A percentile compares a stretch with the other conserved stretches of the same genome.
phyloP scores from a whole-genome alignment of 2,113 vertebrate genomes.

The Synchiropus splendidus region DNA sequence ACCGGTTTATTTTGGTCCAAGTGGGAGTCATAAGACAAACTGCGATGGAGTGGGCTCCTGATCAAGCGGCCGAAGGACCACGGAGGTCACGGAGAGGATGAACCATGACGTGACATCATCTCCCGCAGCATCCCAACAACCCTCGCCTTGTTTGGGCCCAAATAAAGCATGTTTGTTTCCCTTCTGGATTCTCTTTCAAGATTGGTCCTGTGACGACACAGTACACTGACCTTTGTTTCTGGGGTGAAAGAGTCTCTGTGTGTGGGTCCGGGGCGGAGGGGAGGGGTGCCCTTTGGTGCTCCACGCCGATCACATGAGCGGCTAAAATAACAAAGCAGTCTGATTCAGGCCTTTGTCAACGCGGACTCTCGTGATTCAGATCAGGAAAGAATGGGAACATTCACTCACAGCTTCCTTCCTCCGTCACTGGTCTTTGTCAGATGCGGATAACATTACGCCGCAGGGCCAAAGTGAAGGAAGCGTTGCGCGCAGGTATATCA shows the following conservation, averaged over 20 bases:
- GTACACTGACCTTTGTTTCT: constrained; percentile 58
- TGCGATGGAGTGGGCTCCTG: constrained; percentile 24
- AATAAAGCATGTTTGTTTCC: constrained; percentile 57
- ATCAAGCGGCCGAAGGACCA: constrained; percentile 22
- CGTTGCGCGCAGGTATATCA: no score
- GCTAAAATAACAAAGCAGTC: constrained; percentile 48
- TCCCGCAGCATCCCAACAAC: constrained; percentile 46
- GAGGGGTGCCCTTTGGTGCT: constrained; percentile 35
- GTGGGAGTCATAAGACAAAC: neutral
- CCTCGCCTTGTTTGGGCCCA: constrained; percentile 36
- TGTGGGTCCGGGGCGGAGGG: constrained; percentile 21
- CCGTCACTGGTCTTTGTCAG: no score
- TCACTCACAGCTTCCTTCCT: no score
- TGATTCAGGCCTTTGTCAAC: constrained; percentile 30
- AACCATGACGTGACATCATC: constrained; percentile 50
- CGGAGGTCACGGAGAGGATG: constrained; percentile 36
- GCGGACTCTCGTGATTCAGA: constrained; percentile 26
- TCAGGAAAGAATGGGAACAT: constrained; percentile 12
- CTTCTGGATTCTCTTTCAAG: constrained; percentile 25
- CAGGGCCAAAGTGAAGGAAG: no score
- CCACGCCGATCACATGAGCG: constrained; percentile 51
- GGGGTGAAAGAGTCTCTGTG: constrained; percentile 55
- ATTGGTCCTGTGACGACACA: constrained; percentile 49
- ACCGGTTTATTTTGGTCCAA: constrained; percentile 13
- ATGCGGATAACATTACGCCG: no score